Conservation (phyloP, 2,113 vertebrate genomes). For the Oryzias celebensis region DNA sequence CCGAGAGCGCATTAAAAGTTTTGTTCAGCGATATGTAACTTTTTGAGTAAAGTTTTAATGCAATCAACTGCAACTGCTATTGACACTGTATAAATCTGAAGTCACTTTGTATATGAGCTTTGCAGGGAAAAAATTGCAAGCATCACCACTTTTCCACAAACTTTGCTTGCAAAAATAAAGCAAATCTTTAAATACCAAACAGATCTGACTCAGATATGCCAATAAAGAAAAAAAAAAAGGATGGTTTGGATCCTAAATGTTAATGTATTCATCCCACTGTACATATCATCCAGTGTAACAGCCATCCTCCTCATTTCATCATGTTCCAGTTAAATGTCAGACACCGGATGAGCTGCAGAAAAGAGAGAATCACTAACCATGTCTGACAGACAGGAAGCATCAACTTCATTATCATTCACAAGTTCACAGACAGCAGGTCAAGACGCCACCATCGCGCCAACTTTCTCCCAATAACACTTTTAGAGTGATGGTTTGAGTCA, state of each 20-base stretch:
- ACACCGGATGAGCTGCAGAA: conserved; percentile 37
- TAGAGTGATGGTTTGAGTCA: conserved; percentile 19
- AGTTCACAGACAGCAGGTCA: conserved; percentile 45
- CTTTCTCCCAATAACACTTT: conserved; percentile 25
- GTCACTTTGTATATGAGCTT: no score
- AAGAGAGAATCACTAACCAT: conserved; percentile 43
- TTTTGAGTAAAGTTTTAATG: no score
- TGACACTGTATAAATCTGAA: no score
- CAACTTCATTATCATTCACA: conserved; percentile 58
- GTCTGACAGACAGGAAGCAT: conserved; percentile 45
- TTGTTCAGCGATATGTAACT: no score
- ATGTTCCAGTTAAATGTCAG: conserved; percentile 51
- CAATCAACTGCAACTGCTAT: no score
- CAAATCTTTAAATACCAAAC: no score
- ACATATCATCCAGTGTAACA: not conserved
- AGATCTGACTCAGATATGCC: no score
- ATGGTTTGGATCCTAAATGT: conserved; percentile 3
- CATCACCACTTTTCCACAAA: no score
- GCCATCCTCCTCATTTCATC: conserved; percentile 10
- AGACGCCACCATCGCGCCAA: conserved; percentile 2
- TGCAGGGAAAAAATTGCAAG: no score
- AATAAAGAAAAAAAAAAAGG: no score
- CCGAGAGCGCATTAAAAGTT: no score
- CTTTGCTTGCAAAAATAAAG: no score
- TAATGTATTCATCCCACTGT: conserved; percentile 6